phyloP scores from a whole-genome alignment of 2,888 invertebrate species.

The Zhuqinia jingwanae region DNA sequence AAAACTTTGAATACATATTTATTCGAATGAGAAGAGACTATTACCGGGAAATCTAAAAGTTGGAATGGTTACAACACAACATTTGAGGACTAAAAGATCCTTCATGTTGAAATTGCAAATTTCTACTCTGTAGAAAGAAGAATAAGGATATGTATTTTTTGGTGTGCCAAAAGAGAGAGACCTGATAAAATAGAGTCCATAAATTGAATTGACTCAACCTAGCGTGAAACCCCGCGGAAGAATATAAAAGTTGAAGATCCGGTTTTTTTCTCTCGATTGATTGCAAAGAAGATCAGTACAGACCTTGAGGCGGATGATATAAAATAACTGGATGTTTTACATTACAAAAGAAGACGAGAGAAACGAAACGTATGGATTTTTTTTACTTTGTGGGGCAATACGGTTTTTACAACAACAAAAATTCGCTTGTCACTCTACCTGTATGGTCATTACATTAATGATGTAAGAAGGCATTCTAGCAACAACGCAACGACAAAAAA shows the following conservation, averaged over 20 bases:
- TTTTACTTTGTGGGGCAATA: slow-evolving; percentile 39
- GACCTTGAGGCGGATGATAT: slow-evolving; percentile 36
- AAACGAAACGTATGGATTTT: slow-evolving; percentile 5
- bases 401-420: background rate
- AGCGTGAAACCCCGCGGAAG: slow-evolving; percentile 60
- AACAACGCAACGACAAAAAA: background rate
- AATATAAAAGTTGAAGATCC: slow-evolving; percentile 66
- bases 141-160: background rate
- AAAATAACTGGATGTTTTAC: slow-evolving; percentile 8
- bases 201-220: slow-evolving; percentile 52
- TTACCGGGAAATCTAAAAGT: no score
- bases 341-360: background rate
- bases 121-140: slow-evolving; percentile 19
- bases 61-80: background rate
- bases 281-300: slow-evolving; percentile 49
- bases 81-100: slow-evolving; percentile 22
- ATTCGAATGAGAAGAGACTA: no score
- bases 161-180: slow-evolving; percentile 57
- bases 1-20: no score
- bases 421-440: background rate
- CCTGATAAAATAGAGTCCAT: slow-evolving; percentile 42
- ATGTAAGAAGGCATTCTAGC: background rate
- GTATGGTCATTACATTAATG: background rate
- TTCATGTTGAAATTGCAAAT: slow-evolving; percentile 2
- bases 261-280: slow-evolving; percentile 62